These are phyloP conservation scores for Axea sp. DNA, from an alignment of 2,888 invertebrate genomes.

Conservation along the genomic window DNA sequence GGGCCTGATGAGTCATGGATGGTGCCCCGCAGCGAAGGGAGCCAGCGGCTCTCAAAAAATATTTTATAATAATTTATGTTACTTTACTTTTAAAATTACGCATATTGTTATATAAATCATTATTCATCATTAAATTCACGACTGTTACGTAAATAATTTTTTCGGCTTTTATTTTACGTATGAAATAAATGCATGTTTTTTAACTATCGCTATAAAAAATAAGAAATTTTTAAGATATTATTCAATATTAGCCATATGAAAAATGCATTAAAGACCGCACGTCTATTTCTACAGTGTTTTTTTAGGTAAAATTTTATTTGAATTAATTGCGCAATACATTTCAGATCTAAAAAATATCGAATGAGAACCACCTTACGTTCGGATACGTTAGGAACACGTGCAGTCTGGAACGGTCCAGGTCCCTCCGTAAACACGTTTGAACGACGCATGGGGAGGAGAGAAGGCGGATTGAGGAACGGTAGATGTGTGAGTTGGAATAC, in stretches of 20 bases:
- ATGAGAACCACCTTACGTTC: slow-evolving; percentile 76
- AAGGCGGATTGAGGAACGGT: slow-evolving; percentile 71
- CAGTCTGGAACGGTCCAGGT: slow-evolving; percentile 77
- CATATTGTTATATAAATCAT: background rate
- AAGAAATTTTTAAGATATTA: too few species aligned
- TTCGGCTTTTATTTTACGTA: too few species aligned
- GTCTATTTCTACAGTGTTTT: too few species aligned
- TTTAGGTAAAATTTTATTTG: too few species aligned
- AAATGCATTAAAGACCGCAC: too few species aligned
- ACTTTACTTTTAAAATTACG: slow-evolving; percentile 5
- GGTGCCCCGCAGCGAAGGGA: slow-evolving; percentile 77
- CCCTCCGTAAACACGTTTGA: slow-evolving; percentile 74
- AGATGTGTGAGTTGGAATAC: slow-evolving; percentile 75
- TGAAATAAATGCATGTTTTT: too few species aligned
- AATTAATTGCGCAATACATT: too few species aligned
- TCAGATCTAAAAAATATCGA: slow-evolving; percentile 29
- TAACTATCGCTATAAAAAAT: too few species aligned
- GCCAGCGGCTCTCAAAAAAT: slow-evolving; percentile 74
- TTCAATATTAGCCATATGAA: too few species aligned
- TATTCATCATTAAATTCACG: too few species aligned
- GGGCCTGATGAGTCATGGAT: slow-evolving; percentile 79
- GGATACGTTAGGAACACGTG: slow-evolving; percentile 79
- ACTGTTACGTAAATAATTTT: too few species aligned
- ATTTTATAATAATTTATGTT: slow-evolving; percentile 13
- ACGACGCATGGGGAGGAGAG: slow-evolving; percentile 59